Conservation (phyloP, 2,113 vertebrate species). For the Austrofundulus limnaeus region DNA sequence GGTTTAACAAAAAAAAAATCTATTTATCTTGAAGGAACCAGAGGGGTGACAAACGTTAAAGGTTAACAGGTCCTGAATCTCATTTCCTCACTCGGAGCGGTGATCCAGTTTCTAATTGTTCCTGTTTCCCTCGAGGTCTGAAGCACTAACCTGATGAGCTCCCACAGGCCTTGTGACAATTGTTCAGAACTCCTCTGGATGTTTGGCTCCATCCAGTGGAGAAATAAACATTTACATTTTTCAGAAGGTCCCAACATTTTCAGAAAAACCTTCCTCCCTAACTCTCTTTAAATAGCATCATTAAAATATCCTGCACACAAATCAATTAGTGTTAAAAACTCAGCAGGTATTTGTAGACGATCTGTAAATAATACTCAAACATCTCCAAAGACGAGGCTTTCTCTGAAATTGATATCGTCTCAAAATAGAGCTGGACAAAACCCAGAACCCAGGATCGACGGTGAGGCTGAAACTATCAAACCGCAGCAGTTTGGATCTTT, state of each 20-base stretch:
- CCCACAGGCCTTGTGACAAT: conserved; percentile 63
- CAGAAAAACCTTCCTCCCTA: neutral
- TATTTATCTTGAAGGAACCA: conserved; percentile 33
- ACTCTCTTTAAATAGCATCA: neutral
- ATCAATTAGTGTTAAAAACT: conserved; percentile 41
- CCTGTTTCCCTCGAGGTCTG: conserved; percentile 45
- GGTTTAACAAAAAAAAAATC: neutral
- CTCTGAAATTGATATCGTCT: conserved; percentile 49
- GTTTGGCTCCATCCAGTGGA: conserved; percentile 55
- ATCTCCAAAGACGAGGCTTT: conserved; percentile 40
- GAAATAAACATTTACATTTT: no score
- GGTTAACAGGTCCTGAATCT: conserved; percentile 65
- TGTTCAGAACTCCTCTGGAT: conserved; percentile 30
- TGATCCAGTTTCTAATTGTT: conserved; percentile 77
- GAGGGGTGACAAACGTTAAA: conserved; percentile 46
- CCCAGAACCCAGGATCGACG: conserved; percentile 44
- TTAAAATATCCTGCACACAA: conserved; percentile 23
- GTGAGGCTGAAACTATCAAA: conserved; percentile 26
- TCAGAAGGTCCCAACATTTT: neutral
- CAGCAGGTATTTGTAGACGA: conserved; percentile 35
- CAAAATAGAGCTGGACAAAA: conserved; percentile 60
- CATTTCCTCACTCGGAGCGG: conserved; percentile 47
- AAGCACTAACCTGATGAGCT: conserved; percentile 58
- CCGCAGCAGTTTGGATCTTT: neutral
- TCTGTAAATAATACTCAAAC: conserved; percentile 34